phyloP scores from a whole-genome alignment of 2,797 vertebrate genomes.

The Lepilemur ruficaudatus region DNA sequence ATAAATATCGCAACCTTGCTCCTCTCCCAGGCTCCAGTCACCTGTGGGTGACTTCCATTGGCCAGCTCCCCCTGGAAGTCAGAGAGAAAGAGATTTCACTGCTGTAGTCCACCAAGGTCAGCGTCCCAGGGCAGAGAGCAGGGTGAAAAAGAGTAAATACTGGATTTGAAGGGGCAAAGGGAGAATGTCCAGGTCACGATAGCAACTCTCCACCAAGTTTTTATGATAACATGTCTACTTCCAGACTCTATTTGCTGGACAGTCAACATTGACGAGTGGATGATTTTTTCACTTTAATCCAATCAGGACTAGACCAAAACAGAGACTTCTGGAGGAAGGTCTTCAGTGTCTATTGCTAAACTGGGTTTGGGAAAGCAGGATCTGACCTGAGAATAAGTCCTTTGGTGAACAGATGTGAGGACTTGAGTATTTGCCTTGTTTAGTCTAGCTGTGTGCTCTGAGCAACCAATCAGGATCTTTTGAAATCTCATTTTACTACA shows the following conservation, averaged over 20 bases:
- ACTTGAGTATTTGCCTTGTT: not conserved
- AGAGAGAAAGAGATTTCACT: not conserved
- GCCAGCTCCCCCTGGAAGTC: not conserved
- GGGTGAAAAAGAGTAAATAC: not conserved
- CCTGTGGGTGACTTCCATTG: not conserved
- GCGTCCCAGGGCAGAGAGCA: not conserved
- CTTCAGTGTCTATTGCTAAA: not conserved
- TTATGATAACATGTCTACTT: not conserved
- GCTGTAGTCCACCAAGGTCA: not conserved
- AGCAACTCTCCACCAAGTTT: not conserved
- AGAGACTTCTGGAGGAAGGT: not conserved
- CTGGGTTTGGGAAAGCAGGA: not conserved
- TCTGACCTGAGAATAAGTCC: not conserved
- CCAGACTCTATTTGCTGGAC: not conserved
- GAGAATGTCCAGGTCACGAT: not conserved
- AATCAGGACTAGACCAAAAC: not conserved
- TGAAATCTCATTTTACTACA: not conserved
- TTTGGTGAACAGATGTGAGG: not conserved
- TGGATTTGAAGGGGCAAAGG: not conserved
- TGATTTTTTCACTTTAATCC: not conserved
- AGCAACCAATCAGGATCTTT: not conserved
- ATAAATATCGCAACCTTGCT: not conserved
- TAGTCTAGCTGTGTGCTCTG: not conserved
- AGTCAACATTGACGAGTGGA: not conserved
- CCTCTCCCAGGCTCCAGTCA: not conserved